Percentiles rank a stretch among this genome's conserved stretches.
These are phyloP conservation scores for Tetramorium simillimum DNA, from an alignment of 1,140 invertebrate species.

Conservation along the genomic window DNA sequence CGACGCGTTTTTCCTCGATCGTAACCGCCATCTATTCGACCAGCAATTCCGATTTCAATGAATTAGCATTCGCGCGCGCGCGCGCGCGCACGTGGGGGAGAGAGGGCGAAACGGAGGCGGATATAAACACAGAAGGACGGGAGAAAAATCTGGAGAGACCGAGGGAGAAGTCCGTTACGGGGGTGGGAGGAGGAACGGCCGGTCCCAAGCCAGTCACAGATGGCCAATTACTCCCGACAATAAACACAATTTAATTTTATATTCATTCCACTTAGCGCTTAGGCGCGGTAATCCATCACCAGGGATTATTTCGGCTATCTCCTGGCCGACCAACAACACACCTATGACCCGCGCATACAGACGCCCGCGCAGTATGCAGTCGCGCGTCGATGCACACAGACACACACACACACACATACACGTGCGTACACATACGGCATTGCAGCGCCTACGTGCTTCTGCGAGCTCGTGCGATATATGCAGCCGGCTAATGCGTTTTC, in stretches of 20 bases:
- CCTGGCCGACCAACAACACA: slow-evolving; percentile 73
- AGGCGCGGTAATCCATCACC: slow-evolving; percentile 81
- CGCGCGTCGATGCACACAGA: slow-evolving; percentile 30
- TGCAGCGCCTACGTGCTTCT: slow-evolving; percentile 50
- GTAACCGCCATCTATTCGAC: slow-evolving; percentile 28
- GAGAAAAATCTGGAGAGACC: slow-evolving; percentile 32
- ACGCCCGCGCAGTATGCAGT: neutral
- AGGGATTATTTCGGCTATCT: slow-evolving; percentile 82
- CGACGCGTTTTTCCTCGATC: slow-evolving; percentile 35
- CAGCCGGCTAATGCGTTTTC: slow-evolving; percentile 76
- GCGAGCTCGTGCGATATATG: slow-evolving; percentile 69
- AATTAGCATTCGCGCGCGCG: slow-evolving; percentile 42
- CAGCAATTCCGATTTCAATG: slow-evolving; percentile 51
- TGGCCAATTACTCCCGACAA: slow-evolving; percentile 83
- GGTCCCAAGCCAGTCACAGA: slow-evolving; percentile 79
- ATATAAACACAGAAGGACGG: slow-evolving; percentile 28
- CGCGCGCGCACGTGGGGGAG: neutral
- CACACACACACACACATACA: neutral
- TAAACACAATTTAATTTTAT: slow-evolving; percentile 84
- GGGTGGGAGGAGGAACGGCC: slow-evolving; percentile 56
- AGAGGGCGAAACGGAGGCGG: slow-evolving; percentile 10
- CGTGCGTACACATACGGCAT: neutral
- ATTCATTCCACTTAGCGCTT: slow-evolving; percentile 83
- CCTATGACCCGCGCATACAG: slow-evolving; percentile 34
- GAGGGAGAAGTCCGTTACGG: slow-evolving; percentile 9